Percentiles rank a stretch among this genome's conserved stretches.
Conservation (phyloP, 2,888 invertebrate genomes). For the Dendrolimus pini region DNA sequence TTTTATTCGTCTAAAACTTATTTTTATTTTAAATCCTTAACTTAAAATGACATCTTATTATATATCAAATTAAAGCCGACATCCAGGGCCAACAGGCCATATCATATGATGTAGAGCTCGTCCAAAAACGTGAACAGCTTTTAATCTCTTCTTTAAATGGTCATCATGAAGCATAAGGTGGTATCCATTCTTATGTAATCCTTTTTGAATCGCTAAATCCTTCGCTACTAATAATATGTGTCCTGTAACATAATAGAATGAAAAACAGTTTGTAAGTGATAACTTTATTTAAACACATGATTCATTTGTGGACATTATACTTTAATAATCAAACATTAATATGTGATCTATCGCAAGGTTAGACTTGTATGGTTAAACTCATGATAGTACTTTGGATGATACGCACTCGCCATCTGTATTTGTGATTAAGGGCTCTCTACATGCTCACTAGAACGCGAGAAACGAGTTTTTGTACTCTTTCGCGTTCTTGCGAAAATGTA, state of each 20-base stretch:
- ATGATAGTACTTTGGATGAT: too few relatives aligned
- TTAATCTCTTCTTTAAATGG: conserved; percentile 24
- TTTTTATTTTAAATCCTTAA: too few relatives aligned
- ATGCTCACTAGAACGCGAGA: too few relatives aligned
- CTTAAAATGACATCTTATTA: background rate
- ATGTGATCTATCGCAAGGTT: too few relatives aligned
- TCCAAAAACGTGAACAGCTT: conserved; percentile 46
- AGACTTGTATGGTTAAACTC: too few relatives aligned
- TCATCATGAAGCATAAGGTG: conserved; percentile 51
- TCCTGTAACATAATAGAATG: conserved; percentile 53
- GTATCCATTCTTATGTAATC: conserved; percentile 61
- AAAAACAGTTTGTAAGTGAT: conserved; percentile 1
- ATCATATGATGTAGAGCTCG: conserved; percentile 50
- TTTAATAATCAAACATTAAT: too few relatives aligned
- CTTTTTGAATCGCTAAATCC: conserved; percentile 83
- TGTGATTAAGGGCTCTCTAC: too few relatives aligned
- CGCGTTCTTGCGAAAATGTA: too few relatives aligned
- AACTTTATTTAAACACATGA: conserved; percentile 1
- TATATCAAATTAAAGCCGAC: conserved; percentile 22
- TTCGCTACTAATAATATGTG: conserved; percentile 89
- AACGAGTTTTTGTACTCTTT: too few relatives aligned
- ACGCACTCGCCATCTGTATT: too few relatives aligned
- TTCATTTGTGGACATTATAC: too few relatives aligned
- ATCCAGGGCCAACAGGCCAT: conserved; percentile 46
- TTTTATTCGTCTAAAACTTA: too few relatives aligned